phyloP scores from a whole-genome alignment of 1,140 invertebrate species.

The Drosophila guanche region DNA sequence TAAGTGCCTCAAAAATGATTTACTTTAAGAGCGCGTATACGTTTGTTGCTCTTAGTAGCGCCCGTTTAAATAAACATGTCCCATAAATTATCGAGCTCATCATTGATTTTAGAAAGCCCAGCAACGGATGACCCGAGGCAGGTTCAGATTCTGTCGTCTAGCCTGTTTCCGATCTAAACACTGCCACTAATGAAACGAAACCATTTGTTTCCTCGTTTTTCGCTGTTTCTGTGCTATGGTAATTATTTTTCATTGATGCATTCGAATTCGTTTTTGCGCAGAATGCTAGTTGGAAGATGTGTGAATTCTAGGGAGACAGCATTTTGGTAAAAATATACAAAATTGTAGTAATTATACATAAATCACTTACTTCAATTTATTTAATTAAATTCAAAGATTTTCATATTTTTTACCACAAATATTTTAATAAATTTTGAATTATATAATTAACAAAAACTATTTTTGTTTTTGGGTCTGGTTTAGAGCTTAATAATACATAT shows the following conservation, averaged over 20 bases:
- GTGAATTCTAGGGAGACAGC: neutral
- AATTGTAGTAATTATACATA: no score
- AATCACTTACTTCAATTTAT: no score
- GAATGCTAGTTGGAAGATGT: conserved; percentile 19
- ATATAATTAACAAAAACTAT: no score
- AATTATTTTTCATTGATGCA: conserved; percentile 30
- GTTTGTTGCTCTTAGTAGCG: conserved; percentile 55
- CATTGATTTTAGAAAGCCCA: conserved; percentile 52
- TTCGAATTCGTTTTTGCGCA: conserved; percentile 9
- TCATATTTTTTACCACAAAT: no score
- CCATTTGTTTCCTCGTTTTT: conserved; percentile 51
- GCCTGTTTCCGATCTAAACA: conserved; percentile 36
- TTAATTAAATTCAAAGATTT: no score
- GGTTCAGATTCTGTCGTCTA: conserved; percentile 28
- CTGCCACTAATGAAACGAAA: conserved; percentile 44
- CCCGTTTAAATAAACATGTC: conserved; percentile 54
- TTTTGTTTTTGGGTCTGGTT: no score
- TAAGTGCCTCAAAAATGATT: conserved; percentile 68
- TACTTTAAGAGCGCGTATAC: conserved; percentile 55
- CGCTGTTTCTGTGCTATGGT: conserved; percentile 13
- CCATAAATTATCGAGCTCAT: conserved; percentile 59
- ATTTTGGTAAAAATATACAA: conserved; percentile 6
- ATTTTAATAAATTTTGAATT: no score
- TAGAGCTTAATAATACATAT: no score
- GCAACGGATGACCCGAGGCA: conserved; percentile 47